Conservation (phyloP, 2,113 vertebrate genomes). For the Microtus pennsylvanicus region DNA sequence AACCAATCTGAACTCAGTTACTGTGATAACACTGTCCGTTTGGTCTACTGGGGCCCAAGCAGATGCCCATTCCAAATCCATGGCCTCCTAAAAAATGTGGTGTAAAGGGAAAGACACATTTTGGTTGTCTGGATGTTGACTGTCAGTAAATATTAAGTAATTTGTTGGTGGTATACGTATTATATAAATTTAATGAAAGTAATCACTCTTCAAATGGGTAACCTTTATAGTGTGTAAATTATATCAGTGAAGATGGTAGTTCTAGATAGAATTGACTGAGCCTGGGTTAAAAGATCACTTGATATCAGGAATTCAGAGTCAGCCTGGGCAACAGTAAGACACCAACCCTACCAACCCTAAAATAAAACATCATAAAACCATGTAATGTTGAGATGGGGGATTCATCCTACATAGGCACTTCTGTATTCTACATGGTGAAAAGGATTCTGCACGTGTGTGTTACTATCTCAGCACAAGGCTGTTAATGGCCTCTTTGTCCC, state of each 20-base stretch:
- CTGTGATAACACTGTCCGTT: not conserved
- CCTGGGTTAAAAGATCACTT: not conserved
- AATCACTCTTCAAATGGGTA: not conserved
- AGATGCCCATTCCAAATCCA: not conserved
- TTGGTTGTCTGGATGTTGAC: not conserved
- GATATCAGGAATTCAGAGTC: not conserved
- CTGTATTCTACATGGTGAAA: not conserved
- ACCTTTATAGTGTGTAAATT: not conserved
- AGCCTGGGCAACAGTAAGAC: not conserved
- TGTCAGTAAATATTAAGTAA: not conserved
- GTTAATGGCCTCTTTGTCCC: not conserved
- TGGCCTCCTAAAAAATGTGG: not conserved
- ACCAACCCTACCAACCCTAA: not conserved
- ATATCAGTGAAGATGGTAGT: not conserved
- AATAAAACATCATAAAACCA: not conserved
- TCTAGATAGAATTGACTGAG: not conserved
- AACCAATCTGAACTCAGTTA: not conserved
- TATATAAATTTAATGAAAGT: slow-evolving; percentile 4
- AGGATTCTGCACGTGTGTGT: not conserved
- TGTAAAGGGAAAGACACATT: not conserved
- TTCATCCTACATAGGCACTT: not conserved
- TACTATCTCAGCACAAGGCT: not conserved
- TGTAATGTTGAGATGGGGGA: not conserved
- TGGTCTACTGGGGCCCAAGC: not conserved
- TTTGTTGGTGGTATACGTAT: not conserved